Conservation (phyloP, 1,140 invertebrate species). For the Drosophila chauvacae region DNA sequence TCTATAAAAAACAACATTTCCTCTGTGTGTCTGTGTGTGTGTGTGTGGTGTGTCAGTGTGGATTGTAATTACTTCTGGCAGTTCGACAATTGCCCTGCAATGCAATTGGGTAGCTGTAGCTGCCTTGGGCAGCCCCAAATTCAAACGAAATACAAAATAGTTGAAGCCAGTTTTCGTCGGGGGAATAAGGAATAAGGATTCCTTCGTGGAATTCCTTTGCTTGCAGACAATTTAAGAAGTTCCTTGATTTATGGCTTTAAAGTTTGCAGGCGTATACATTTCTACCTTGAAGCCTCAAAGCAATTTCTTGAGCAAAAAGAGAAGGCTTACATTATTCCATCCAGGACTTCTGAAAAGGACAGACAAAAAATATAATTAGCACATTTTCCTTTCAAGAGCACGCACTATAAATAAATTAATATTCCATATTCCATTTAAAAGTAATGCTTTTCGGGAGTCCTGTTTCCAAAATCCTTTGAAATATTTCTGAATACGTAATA, state of each 20-base stretch:
- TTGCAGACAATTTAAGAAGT: neutral
- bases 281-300: neutral
- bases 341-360: neutral
- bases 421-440: neutral
- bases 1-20: constrained; percentile 32
- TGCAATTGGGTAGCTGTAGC: constrained; percentile 20
- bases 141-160: neutral
- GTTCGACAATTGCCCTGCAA: constrained; percentile 20
- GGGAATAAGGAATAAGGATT: no score
- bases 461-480: neutral
- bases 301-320: no score
- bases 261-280: neutral
- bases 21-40: constrained; percentile 6
- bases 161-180: neutral
- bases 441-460: neutral
- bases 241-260: neutral
- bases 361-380: neutral
- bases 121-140: neutral
- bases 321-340: neutral
- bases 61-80: constrained; percentile 37
- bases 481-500: no score
- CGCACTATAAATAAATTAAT: neutral
- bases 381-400: neutral
- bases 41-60: constrained; percentile 11
- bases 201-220: neutral